Conservation (phyloP, 2,888 invertebrate genomes). For the Corbicula japonica region DNA sequence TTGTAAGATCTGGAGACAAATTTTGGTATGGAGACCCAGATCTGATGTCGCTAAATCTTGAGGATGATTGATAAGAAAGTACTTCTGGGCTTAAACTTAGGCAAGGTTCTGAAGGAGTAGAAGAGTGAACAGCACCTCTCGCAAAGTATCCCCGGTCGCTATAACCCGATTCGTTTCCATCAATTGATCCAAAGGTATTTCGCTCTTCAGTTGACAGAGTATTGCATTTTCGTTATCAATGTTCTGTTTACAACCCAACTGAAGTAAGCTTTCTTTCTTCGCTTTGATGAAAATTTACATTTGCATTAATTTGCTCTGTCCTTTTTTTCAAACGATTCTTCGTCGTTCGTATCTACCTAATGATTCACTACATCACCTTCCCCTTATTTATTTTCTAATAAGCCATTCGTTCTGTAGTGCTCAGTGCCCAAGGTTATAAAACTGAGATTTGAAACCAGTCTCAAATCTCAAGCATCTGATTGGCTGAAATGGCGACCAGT, state of each 20-base stretch:
- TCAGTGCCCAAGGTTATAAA: too few relatives aligned
- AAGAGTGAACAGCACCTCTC: background rate
- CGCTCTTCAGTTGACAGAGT: background rate
- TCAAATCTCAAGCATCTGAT: too few relatives aligned
- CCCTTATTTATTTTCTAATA: too few relatives aligned
- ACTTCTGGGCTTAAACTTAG: background rate
- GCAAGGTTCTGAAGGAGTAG: background rate
- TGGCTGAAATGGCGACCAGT: too few relatives aligned
- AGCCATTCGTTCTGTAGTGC: too few relatives aligned
- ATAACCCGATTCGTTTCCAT: background rate
- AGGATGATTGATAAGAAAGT: conserved; percentile 5
- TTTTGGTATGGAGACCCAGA: too few relatives aligned
- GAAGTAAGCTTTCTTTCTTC: background rate
- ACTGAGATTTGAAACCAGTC: too few relatives aligned
- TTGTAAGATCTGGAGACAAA: too few relatives aligned
- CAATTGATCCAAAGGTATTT: background rate
- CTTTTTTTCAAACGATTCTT: background rate
- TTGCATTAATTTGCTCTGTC: background rate
- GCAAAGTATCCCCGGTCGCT: conserved; percentile 1
- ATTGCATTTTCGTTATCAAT: background rate
- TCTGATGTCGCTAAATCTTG: background rate
- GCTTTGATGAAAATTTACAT: background rate
- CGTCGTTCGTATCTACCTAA: too few relatives aligned
- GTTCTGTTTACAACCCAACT: background rate
- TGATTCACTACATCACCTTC: too few relatives aligned